phyloP scores from a whole-genome alignment of 2,113 vertebrate species.

The Pygoscelis antarcticus region DNA sequence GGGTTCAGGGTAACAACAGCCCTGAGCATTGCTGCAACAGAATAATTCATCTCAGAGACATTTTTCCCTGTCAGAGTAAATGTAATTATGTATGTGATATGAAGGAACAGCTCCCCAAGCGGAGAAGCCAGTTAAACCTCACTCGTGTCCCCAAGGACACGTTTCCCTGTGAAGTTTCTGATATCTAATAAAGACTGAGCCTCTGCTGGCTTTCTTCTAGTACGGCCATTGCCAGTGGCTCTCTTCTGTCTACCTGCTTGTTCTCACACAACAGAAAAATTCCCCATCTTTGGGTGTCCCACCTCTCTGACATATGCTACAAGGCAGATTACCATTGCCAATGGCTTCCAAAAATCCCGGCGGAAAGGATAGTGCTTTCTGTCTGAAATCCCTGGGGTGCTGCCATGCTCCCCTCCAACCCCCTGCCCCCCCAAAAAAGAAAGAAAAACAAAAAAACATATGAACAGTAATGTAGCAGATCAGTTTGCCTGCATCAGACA shows the following conservation, averaged over 20 bases:
- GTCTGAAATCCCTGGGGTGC: neutral
- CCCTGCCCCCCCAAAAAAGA: rapidly evolving
- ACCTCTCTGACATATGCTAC: neutral
- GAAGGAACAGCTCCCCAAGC: neutral
- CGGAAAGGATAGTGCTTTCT: neutral
- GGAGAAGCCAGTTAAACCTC: neutral
- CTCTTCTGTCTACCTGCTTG: neutral
- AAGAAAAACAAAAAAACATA: neutral
- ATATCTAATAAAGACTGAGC: neutral
- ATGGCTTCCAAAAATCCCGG: neutral
- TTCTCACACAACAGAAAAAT: neutral
- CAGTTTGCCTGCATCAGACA: neutral
- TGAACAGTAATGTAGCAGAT: neutral
- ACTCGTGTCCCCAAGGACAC: neutral
- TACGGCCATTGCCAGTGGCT: too few species aligned
- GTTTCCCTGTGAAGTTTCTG: neutral
- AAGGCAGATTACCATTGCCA: neutral
- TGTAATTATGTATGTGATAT: neutral
- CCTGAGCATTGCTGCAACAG: neutral
- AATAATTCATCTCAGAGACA: neutral
- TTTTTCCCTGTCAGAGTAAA: neutral
- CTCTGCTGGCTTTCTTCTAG: neutral
- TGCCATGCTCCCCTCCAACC: neutral
- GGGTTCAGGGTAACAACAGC: neutral
- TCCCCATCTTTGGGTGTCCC: neutral